A percentile compares a stretch with the other conserved stretches of the same genome.
These are phyloP conservation scores for Prunella fulvescens DNA, from an alignment of 2,113 vertebrate species.

Conservation along the genomic window DNA sequence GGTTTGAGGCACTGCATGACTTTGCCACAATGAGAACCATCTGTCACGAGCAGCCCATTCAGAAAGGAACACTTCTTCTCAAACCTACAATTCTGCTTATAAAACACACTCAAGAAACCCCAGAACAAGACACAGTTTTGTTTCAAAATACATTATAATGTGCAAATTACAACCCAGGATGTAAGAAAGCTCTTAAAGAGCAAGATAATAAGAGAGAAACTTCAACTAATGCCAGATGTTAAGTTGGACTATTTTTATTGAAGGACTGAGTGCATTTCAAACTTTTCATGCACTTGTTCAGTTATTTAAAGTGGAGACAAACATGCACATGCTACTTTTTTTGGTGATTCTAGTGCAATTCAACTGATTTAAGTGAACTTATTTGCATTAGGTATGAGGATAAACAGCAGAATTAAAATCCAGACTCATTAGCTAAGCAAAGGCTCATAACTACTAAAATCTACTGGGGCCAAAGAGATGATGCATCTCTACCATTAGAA, in stretches of 20 bases:
- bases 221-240: background rate
- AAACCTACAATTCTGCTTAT: constrained; percentile 3
- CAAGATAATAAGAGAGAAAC: background rate
- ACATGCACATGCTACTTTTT: background rate
- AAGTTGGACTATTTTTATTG: background rate
- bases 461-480: background rate
- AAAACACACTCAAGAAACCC: background rate
- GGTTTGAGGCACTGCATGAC: constrained; percentile 24
- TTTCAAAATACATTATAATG: constrained; percentile 33
- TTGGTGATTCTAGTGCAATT: background rate
- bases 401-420: background rate
- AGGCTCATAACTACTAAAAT: background rate
- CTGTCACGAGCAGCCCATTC: background rate
- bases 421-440: background rate
- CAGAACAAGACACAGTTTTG: constrained; percentile 10
- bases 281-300: background rate
- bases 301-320: background rate
- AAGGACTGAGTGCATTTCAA: background rate
- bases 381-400: background rate
- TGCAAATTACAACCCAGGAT: constrained; percentile 36
- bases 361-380: background rate
- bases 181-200: background rate
- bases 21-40: constrained; percentile 41
- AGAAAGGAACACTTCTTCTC: background rate
- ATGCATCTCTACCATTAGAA: background rate